phyloP scores from a whole-genome alignment of 1,140 invertebrate species.

The Teleopsis dalmanni region DNA sequence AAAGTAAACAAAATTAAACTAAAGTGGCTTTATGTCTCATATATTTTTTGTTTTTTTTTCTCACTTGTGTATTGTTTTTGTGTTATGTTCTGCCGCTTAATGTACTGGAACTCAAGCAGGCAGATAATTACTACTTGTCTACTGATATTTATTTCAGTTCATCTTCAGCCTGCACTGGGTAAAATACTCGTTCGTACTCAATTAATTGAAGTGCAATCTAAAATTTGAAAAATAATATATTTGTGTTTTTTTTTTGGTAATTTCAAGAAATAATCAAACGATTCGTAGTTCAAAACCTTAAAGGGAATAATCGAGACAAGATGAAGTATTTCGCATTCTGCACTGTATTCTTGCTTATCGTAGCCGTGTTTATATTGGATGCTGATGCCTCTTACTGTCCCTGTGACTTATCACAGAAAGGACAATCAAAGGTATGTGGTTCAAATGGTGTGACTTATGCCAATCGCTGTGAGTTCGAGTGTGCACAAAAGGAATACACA shows the following conservation, averaged over 20 bases:
- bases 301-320: background rate
- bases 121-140: too few species aligned
- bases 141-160: too few species aligned
- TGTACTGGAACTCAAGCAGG: too few species aligned
- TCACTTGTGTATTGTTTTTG: too few species aligned
- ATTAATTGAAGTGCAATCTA: background rate
- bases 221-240: background rate
- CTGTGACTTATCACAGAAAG: constrained; percentile 26
- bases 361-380: constrained; percentile 13
- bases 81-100: too few species aligned
- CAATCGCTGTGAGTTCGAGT: constrained; percentile 38
- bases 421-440: constrained; percentile 25
- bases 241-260: too few species aligned
- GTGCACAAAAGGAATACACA: constrained; percentile 29
- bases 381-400: constrained; percentile 27
- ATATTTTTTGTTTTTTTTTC: too few species aligned
- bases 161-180: too few species aligned
- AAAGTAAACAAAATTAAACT: too few species aligned
- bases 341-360: constrained; percentile 13
- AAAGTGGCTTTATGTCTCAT: too few species aligned
- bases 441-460: constrained; percentile 33
- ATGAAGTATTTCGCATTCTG: constrained; percentile 29
- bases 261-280: too few species aligned
- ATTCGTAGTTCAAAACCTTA: too few species aligned
- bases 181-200: background rate